Base-by-base conservation (phyloP, 2,113 vertebrate species). In the Mormyrus lacerda region DNA sequence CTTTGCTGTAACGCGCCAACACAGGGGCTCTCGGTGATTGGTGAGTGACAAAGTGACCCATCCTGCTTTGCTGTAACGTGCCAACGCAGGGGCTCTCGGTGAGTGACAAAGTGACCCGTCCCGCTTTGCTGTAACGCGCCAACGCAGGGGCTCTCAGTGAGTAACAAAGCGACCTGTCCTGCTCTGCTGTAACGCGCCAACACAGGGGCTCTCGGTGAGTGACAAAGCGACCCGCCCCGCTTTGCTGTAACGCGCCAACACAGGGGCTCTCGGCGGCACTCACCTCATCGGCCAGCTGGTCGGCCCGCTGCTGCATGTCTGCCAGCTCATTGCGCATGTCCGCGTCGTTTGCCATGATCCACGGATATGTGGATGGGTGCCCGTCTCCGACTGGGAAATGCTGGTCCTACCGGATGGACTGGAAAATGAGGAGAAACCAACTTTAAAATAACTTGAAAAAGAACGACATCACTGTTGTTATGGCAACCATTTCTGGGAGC, bases 281-380 rank as follows among this genome's bases (percentile, higher is more conserved):
- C 93, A 99, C 98, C 96, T 99, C 98, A 94, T 99, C 98, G 0
- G 96, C 96, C 88, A 99, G 94, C 95, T 99, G 97, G 94, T 99
- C 98, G 0, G 98, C 98, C 84, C 97, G 96, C 89, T 97, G 95
- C 95, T 99, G 98, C 97, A 99, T 97, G 94, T 99, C 97, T 24
- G 97, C 95, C 94, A 99, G 94, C 94, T 99, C 98, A 94, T 99
- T 99, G 95, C 98, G 98, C 98, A 99, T 99, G 92, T 99, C 98
- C 0, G 97, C 94, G 13, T 99, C 98, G 89, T 99, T 97, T 0
- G 97, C 98, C 98, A 99, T 99, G 92, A 93, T 93, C 91, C 90
- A 55, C 73, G 88, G 88, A 87, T 91, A 92, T 92, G 94, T 91
- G 91, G 91, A 89, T 91, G 90, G 94, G 92, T 24, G 73, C 95